Evolutionary conservation across 1,140 invertebrate genomes (phyloP), one percentile per base, ranked within the genome.

Genomic region (Drosophila bipectinata): DNA sequence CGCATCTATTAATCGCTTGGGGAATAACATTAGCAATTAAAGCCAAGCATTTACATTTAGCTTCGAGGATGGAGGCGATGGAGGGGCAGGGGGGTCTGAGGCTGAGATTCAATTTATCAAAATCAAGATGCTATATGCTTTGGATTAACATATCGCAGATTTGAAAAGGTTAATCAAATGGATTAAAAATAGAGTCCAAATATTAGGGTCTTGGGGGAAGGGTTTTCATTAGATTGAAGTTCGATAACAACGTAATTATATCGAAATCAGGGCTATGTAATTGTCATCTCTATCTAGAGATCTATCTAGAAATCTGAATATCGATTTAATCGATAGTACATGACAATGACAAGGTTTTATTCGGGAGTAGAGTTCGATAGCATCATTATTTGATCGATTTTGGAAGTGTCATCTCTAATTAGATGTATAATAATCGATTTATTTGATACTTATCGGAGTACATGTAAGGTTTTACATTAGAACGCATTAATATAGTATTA

Each of bases 21-120:
- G 60, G 77, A 81, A 84, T 81, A 81, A 66, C 52, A 81, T 87
- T 87, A 81, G 61, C 73, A 81, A 87, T 81, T 87, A 81, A 72
- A 71, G 34, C 63, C 3, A 51, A 47, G 26, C 49, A 67, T 67
- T 67, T 64, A 63, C 62, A 67, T 67, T 67, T 52, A 34, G 63
- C 21, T 2, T 3, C 0, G 26, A 28, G 26, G 26, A 5, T 6
- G 26, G 26, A 7, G 39, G 60, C 24, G 60, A 18, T 18, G 18
- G 18, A 18, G 18, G 18, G 18, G 18, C 18, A 18, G 18, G 18
- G 18, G 18, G 18, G 1, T 18, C 44, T 53, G 63, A 28, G 10
- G 18, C 2, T 24, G 21, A 10, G 44, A 24, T 47, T 14, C 41
- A 44, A 44, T 44, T 44, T 44, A 44, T 44, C 41, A 44, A 44